Evolutionary conservation across 2,797 vertebrate genomes (phyloP), one percentile per base, ranked within the genome.

Genomic region (Coregonus sp.): DNA sequence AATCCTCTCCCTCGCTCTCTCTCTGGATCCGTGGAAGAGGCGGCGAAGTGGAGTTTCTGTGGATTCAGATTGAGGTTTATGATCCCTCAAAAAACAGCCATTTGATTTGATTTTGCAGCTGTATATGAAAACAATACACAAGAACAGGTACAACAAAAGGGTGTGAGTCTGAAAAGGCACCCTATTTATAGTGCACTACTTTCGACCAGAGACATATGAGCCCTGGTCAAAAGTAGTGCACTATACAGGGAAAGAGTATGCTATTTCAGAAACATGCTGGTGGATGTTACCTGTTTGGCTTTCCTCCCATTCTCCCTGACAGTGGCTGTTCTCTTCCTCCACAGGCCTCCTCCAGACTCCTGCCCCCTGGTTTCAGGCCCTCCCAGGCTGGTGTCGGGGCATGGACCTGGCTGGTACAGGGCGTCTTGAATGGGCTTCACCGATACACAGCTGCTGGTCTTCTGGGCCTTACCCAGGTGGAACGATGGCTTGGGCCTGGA

Each of bases 241-340:
- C 40, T 47, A 11, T 47, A 11, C 7, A 11, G 2, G 40, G 40
- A 47, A 47, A 47, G 3, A 11, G 40, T 47, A 47, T 47, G 2
- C 2, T 12, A 12, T 11, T 47, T 47, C 9, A 25, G 5, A 61
- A 61, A 11, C 59, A 61, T 9, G 20, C 59, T 5, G 59, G 0
- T 20, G 59, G 59, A 12, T 20, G 20, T 20, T 20, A 61, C 59
- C 59, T 61, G 96, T 78, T 97, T 98, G 12, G 92, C 95, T 82
- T 96, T 97, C 61, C 94, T 93, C 74, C 95, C 95, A 40, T 91
- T 94, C 0, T 98, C 96, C 73, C 91, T 89, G 25, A 94, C 93
- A 0, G 88, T 81, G 68, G 5, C 69, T 35, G 68, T 88, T 52
- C 33, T 89, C n/a, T 78, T 72, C 78, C 79, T 76, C 74, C 77